Conservation (phyloP, 2,797 vertebrate species). For the Aselliscus stoliczkanus region DNA sequence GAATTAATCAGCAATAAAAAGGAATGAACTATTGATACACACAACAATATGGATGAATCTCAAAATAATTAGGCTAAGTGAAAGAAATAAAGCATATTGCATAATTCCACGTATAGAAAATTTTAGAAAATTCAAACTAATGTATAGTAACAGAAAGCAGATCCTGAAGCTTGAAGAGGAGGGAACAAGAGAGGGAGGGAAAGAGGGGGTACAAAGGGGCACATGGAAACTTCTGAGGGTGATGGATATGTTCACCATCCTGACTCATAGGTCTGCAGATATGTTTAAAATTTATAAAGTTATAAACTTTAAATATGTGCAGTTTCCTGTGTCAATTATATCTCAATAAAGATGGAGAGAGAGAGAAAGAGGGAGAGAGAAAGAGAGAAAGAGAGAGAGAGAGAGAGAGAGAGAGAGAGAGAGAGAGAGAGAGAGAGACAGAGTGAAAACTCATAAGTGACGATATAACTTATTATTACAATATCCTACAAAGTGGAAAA, state of each 20-base stretch:
- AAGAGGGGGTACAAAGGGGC: neutral
- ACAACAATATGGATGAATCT: neutral
- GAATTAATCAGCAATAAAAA: neutral
- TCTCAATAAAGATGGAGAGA: neutral
- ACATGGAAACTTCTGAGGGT: neutral
- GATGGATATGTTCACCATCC: neutral
- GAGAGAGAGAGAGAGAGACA: neutral
- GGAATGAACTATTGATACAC: neutral
- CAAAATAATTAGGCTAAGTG: neutral
- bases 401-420: neutral
- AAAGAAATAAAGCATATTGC: neutral
- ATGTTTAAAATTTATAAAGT: neutral
- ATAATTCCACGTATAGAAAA: neutral
- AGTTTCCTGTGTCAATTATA: neutral
- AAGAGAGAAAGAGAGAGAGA: neutral
- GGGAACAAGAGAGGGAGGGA: neutral
- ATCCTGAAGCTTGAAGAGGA: neutral
- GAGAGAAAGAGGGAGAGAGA: neutral
- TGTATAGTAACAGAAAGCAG: neutral
- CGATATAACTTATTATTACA: constrained; percentile 1
- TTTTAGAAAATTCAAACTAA: neutral
- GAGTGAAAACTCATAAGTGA: constrained; percentile 62
- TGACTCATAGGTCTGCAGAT: neutral
- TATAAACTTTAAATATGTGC: neutral
- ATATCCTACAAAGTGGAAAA: neutral